Percentiles rank a stretch among this genome's conserved stretches.
Conservation (phyloP, 2,888 invertebrate genomes). For the Drosophila infuscata region DNA sequence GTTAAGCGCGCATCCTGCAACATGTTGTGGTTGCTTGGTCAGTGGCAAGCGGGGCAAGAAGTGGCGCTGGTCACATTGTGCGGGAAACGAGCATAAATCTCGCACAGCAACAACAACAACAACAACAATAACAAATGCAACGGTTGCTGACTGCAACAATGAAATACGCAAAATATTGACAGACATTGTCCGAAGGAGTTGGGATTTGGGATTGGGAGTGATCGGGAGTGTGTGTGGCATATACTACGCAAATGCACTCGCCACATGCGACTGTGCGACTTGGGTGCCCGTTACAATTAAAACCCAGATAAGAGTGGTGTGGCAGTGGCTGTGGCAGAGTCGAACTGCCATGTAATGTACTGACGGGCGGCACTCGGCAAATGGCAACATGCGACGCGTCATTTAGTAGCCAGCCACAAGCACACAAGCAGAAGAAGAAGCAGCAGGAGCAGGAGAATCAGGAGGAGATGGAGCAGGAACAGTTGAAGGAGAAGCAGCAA, state of each 20-base stretch:
- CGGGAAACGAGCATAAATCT: constrained; percentile 60
- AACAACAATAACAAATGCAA: constrained; percentile 45
- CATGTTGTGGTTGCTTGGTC: constrained; percentile 68
- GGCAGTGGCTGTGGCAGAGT: constrained; percentile 1
- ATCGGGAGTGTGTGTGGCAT: neutral
- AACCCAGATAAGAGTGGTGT: constrained; percentile 32
- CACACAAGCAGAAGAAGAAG: constrained; percentile 9
- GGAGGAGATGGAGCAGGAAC: neutral
- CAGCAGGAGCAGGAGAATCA: neutral
- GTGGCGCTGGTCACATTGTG: constrained; percentile 44
- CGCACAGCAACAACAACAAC: constrained; percentile 47
- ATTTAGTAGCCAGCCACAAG: constrained; percentile 66
- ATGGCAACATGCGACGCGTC: constrained; percentile 72
- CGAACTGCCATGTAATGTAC: constrained; percentile 63
- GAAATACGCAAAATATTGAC: constrained; percentile 81
- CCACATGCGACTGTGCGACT: constrained; percentile 57
- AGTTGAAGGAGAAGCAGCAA: neutral
- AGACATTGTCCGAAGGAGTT: constrained; percentile 45
- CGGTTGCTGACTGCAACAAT: constrained; percentile 74
- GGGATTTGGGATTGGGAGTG: constrained; percentile 5
- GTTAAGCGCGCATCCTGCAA: constrained; percentile 63
- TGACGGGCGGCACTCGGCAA: constrained; percentile 69
- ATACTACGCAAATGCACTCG: constrained; percentile 55
- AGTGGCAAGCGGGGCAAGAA: neutral
- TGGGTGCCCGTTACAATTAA: constrained; percentile 73